Percentiles rank a stretch among this genome's conserved stretches.
phyloP scores from a whole-genome alignment of 2,888 invertebrate species.

The Dryadula phaetusa region DNA sequence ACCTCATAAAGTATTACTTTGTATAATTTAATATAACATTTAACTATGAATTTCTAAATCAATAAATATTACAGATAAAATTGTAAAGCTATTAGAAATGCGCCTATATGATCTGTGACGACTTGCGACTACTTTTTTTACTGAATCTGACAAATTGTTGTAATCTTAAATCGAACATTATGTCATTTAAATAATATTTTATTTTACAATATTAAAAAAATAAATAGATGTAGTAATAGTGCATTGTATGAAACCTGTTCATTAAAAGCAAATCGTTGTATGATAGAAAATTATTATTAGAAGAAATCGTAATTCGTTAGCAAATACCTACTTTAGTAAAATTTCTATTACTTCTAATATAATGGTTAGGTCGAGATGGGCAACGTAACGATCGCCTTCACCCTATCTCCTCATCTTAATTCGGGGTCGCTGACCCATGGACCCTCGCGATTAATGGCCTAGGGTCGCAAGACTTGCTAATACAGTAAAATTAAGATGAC shows the following conservation, averaged over 20 bases:
- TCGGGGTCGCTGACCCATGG: conserved; percentile 72
- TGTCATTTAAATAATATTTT: too few relatives aligned
- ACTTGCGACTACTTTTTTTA: too few relatives aligned
- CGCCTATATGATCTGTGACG: too few relatives aligned
- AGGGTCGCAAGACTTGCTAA: conserved; percentile 78
- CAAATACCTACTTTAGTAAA: not conserved
- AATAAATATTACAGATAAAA: too few relatives aligned
- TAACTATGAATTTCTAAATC: too few relatives aligned
- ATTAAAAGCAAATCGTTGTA: not conserved
- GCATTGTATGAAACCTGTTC: not conserved
- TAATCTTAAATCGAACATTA: too few relatives aligned
- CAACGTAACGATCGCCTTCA: conserved; percentile 59
- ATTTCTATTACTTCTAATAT: conserved; percentile 15
- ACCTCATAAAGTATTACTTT: too few relatives aligned
- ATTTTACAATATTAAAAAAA: too few relatives aligned
- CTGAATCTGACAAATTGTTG: too few relatives aligned
- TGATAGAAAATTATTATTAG: not conserved
- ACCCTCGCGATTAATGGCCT: conserved; percentile 80
- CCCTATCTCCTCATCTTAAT: conserved; percentile 74
- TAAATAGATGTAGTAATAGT: too few relatives aligned
- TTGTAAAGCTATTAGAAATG: too few relatives aligned
- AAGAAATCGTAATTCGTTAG: not conserved
- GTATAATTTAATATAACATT: too few relatives aligned
- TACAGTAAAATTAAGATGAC: conserved; percentile 81
- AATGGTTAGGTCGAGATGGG: conserved; percentile 36